These are phyloP conservation scores for Nerophis ophidion DNA, from an alignment of 2,113 vertebrate species.

Conservation along the genomic window DNA sequence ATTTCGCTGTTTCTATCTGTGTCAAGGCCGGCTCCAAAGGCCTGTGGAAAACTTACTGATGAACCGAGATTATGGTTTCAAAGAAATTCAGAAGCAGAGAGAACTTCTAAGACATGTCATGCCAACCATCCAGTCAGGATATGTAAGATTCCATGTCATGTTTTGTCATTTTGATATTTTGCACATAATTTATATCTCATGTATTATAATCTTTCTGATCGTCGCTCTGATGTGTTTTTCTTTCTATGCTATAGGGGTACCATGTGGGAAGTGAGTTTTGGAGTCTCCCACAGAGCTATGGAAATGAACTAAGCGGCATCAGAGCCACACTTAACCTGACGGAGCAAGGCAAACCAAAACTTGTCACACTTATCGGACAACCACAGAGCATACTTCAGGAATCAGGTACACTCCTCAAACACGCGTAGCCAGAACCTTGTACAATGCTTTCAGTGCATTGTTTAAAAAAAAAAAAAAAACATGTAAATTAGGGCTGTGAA, in stretches of 20 bases:
- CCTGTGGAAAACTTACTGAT: conserved; percentile 78
- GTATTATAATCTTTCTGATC: background rate
- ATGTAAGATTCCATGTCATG: conserved; percentile 59
- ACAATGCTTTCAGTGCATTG: no score
- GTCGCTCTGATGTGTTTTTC: background rate
- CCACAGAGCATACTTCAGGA: conserved; percentile 68
- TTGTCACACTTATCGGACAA: conserved; percentile 72
- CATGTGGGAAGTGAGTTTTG: conserved; percentile 81
- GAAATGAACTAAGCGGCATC: conserved; percentile 82
- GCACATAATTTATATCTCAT: background rate
- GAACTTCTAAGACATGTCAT: conserved; percentile 71
- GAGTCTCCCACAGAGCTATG: conserved; percentile 74
- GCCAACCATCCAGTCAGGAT: conserved; percentile 69
- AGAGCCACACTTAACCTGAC: conserved; percentile 75
- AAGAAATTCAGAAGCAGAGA: conserved; percentile 77
- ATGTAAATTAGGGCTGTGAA: no score
- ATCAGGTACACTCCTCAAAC: conserved; percentile 66
- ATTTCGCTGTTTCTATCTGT: conserved; percentile 4
- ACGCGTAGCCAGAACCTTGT: background rate
- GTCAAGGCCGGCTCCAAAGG: conserved; percentile 72
- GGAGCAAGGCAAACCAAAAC: conserved; percentile 69
- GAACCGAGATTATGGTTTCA: conserved; percentile 73
- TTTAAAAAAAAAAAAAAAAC: no score
- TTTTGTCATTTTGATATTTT: background rate
- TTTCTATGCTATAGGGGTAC: conserved; percentile 62